Percentiles rank a stretch among this genome's conserved stretches.
These are phyloP conservation scores for Oxyura jamaicensis DNA, from an alignment of 2,113 vertebrate species.

Conservation along the genomic window DNA sequence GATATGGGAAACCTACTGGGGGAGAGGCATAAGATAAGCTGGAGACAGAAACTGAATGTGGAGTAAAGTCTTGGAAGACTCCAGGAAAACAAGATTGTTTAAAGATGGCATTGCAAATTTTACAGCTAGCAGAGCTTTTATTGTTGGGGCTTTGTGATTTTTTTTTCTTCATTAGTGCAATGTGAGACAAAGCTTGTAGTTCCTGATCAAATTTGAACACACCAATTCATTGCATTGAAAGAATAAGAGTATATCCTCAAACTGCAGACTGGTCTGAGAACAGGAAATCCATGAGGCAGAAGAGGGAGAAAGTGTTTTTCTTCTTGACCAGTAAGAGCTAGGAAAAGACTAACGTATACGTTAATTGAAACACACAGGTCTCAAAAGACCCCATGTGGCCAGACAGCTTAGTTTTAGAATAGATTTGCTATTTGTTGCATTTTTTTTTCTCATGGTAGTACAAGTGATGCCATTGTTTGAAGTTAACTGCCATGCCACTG, in stretches of 20 bases:
- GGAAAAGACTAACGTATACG: not conserved
- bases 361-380: not conserved
- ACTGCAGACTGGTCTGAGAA: no score
- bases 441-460: not conserved
- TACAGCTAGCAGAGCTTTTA: not conserved
- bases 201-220: not conserved
- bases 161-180: not conserved
- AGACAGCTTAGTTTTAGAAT: not conserved
- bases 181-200: not conserved
- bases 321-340: not conserved
- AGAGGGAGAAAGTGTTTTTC: not conserved
- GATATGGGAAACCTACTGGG: not conserved
- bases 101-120: not conserved
- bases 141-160: not conserved
- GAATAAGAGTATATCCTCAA: not conserved
- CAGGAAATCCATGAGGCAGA: not conserved
- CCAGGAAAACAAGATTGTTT: not conserved
- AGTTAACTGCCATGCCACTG: not conserved
- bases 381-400: not conserved
- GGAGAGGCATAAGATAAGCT: no score
- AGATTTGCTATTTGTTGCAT: not conserved
- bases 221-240: not conserved
- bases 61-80: not conserved
- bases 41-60: not conserved
- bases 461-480: not conserved